A percentile compares a stretch with the other conserved stretches of the same genome.
Conservation (phyloP, 2,888 invertebrate genomes). For the Petrolisthes cinctipes region DNA sequence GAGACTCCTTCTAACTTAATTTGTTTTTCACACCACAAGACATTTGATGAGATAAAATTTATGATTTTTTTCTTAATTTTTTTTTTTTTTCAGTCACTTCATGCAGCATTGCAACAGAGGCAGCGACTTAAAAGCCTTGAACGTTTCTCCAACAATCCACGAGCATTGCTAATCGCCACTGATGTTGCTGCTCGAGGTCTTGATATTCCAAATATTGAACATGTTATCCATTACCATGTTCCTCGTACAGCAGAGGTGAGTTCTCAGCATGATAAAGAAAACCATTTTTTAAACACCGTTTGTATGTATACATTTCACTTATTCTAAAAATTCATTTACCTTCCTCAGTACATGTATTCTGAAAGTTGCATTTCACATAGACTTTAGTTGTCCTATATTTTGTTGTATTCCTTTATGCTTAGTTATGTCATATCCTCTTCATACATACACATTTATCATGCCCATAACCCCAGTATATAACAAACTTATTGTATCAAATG, state of each 20-base stretch:
- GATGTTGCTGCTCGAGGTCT: conserved; percentile 98
- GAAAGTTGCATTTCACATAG: not conserved
- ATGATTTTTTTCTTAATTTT: no score
- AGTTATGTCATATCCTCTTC: no score
- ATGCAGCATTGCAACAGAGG: conserved; percentile 87
- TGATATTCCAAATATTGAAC: conserved; percentile 92
- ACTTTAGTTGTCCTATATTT: not conserved
- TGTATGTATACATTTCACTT: not conserved
- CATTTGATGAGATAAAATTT: not conserved
- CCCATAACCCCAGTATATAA: no score
- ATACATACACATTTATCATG: no score
- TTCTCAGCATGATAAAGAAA: not conserved
- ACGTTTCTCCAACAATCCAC: conserved; percentile 78
- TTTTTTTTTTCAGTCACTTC: conserved; percentile 69
- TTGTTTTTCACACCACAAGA: not conserved
- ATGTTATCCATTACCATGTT: conserved; percentile 97
- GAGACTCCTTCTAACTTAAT: no score
- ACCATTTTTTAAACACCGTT: not conserved
- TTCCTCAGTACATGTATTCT: not conserved
- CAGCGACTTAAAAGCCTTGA: conserved; percentile 95
- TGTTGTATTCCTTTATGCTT: no score
- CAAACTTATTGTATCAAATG: no score
- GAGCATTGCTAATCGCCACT: conserved; percentile 86
- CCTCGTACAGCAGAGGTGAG: conserved; percentile 65
- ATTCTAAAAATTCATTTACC: not conserved